These are phyloP conservation scores for Amblyornis subalaris DNA, from an alignment of 2,113 vertebrate species.

Conservation along the genomic window DNA sequence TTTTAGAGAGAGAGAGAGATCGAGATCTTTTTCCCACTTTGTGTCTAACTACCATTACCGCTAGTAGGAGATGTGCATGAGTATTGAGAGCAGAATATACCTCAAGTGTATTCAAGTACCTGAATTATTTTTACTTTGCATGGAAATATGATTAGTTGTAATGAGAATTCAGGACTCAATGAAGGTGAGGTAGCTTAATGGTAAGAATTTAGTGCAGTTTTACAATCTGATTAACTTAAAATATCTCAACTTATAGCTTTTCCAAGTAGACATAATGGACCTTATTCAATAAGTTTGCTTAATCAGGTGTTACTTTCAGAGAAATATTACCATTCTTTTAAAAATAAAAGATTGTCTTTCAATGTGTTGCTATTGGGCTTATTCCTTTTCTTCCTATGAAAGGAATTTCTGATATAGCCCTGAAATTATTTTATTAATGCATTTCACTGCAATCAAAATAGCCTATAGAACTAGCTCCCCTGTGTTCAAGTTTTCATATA, in stretches of 20 bases:
- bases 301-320: conserved; percentile 36
- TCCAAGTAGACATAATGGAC: conserved; percentile 47
- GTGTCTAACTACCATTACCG: background rate
- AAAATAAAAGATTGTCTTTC: conserved; percentile 6
- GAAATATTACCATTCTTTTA: conserved; percentile 36
- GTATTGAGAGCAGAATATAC: background rate
- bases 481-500: background rate
- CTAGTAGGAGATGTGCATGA: background rate
- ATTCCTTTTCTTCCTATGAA: background rate
- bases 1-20: no score
- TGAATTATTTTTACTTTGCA: conserved; percentile 53
- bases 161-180: conserved; percentile 54
- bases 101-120: background rate
- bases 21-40: background rate
- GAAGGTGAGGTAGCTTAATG: conserved; percentile 40
- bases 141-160: conserved; percentile 46
- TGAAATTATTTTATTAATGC: background rate
- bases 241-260: conserved; percentile 44
- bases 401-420: background rate
- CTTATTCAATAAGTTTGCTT: conserved; percentile 63
- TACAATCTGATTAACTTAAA: conserved; percentile 61
- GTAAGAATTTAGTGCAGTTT: conserved; percentile 50
- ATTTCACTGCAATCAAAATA: background rate
- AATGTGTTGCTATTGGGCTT: background rate
- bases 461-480: background rate